These are phyloP conservation scores for Tinamus major DNA, from an alignment of 2,797 vertebrate genomes.

Conservation along the genomic window DNA sequence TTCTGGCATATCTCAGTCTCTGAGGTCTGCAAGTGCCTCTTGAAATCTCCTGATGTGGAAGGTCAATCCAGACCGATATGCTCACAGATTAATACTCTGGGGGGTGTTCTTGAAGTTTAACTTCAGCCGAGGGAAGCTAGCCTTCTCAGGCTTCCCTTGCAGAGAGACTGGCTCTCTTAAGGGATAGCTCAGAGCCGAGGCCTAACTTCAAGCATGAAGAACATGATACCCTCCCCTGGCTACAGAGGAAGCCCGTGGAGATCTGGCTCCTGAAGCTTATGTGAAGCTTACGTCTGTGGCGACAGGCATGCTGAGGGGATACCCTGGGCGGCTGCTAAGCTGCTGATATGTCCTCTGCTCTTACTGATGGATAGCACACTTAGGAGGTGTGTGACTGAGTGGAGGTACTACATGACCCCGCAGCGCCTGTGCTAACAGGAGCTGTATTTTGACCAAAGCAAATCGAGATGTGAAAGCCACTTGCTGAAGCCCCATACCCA, in stretches of 20 bases:
- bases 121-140: neutral
- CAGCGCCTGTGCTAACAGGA: rapidly evolving
- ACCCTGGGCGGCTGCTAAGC: rapidly evolving
- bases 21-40: neutral
- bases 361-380: neutral
- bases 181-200: neutral
- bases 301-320: neutral
- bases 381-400: neutral
- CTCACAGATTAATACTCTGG: neutral
- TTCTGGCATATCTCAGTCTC: neutral
- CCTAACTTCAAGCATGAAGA: neutral
- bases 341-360: rapidly evolving
- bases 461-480: neutral
- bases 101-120: neutral
- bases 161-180: neutral
- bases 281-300: too few species aligned
- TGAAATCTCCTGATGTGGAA: neutral
- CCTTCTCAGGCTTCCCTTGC: neutral
- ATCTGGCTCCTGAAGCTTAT: neutral
- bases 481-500: neutral
- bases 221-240: neutral
- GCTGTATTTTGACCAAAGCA: neutral
- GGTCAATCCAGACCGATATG: neutral
- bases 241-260: neutral
- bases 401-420: rapidly evolving